These are phyloP conservation scores for Rhinopomastus cyanomelas DNA, from an alignment of 2,113 vertebrate genomes.

Conservation along the genomic window DNA sequence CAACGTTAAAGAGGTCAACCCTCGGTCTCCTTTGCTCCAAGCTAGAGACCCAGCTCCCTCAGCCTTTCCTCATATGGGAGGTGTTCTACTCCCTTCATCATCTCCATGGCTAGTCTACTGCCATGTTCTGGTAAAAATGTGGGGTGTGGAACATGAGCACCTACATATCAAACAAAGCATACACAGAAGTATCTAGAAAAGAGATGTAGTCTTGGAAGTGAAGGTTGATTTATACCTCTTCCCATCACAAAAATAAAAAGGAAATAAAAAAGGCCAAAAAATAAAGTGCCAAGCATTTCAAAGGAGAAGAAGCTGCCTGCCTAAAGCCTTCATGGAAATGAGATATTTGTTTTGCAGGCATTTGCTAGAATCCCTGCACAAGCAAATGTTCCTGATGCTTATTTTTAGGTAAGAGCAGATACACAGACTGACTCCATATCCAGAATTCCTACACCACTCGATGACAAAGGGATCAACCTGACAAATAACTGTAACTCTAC, in stretches of 20 bases:
- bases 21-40: no score
- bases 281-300: neutral
- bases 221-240: neutral
- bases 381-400: neutral
- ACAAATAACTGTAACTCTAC: neutral
- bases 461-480: slow-evolving; percentile 1
- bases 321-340: neutral
- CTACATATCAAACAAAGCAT: neutral
- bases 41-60: no score
- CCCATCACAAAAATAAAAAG: neutral
- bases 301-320: neutral
- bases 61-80: no score
- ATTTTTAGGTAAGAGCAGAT: neutral
- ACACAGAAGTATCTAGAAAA: neutral
- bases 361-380: neutral
- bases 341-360: neutral
- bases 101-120: no score
- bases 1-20: no score
- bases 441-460: neutral
- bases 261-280: no score
- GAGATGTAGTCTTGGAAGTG: neutral
- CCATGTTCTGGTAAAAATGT: neutral
- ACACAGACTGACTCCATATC: neutral
- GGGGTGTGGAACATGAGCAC: neutral
- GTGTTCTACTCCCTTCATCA: no score